These are phyloP conservation scores for Desmodus rotundus DNA, from an alignment of 2,113 vertebrate genomes.

Conservation along the genomic window DNA sequence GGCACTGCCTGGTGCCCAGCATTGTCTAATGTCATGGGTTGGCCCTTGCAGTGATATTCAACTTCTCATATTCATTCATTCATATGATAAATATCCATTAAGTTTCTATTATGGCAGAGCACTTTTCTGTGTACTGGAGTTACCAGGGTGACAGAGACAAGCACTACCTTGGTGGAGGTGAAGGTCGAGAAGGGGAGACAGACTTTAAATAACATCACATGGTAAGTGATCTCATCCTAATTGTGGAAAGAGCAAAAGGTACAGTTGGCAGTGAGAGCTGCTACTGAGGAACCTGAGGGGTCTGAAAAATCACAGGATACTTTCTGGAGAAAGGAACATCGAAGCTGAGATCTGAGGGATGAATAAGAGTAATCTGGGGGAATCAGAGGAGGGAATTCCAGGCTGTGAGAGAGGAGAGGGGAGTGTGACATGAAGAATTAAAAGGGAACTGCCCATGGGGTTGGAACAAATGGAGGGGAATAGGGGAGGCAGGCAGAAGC, in stretches of 20 bases:
- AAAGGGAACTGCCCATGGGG: background rate
- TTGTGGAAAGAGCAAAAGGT: background rate
- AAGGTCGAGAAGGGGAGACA: background rate
- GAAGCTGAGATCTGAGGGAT: background rate
- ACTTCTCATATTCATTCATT: background rate
- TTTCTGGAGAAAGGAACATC: background rate
- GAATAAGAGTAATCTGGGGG: background rate
- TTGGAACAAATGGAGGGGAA: background rate
- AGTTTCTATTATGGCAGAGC: background rate
- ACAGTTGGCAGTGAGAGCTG: background rate
- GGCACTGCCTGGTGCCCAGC: background rate
- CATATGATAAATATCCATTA: background rate
- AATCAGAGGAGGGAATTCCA: background rate
- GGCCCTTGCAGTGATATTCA: background rate
- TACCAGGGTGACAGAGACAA: background rate
- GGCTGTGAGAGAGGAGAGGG: background rate
- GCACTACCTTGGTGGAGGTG: background rate
- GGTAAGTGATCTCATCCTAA: background rate
- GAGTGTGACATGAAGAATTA: background rate
- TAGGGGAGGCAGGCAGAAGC: background rate
- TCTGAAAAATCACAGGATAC: background rate
- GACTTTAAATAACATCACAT: background rate
- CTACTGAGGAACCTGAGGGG: background rate
- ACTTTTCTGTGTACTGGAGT: background rate
- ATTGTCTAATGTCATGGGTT: background rate